Evolutionary conservation across 2,113 vertebrate species (phyloP).

Genomic region (Oreotrochilus melanogaster): DNA sequence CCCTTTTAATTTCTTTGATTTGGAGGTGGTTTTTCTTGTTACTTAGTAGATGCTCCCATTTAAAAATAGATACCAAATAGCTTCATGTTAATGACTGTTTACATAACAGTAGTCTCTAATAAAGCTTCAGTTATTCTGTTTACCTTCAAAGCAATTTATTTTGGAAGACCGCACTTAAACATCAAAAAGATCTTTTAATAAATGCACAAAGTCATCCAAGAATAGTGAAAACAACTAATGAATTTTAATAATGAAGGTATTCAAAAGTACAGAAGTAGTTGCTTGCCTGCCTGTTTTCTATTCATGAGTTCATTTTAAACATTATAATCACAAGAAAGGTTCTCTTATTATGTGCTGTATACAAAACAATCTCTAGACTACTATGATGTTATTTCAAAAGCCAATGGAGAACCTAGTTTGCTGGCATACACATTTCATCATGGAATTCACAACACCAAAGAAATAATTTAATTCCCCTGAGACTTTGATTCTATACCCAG

Average conservation of each 20-base stretch:
- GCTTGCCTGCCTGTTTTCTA: background rate
- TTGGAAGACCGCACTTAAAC: background rate
- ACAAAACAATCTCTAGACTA: background rate
- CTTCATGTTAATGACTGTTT: background rate
- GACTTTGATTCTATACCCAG: background rate
- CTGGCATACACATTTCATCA: background rate
- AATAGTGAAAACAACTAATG: background rate
- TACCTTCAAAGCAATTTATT: conserved; percentile 5
- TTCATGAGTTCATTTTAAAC: background rate
- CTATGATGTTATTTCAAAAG: background rate
- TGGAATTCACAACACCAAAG: background rate
- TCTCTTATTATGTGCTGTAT: background rate
- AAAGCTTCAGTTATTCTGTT: background rate
- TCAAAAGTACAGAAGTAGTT: background rate
- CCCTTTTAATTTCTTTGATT: background rate
- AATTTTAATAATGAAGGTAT: too few relatives aligned
- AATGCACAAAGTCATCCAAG: background rate
- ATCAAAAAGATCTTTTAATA: background rate
- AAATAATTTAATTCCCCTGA: background rate
- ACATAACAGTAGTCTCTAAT: background rate
- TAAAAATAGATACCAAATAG: background rate
- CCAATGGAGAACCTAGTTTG: background rate
- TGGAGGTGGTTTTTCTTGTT: background rate
- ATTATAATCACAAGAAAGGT: background rate
- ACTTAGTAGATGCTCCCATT: background rate